Percentiles rank a stretch among this genome's conserved stretches.
These are phyloP conservation scores for Clavelina lepadiformis DNA, from an alignment of 23 tunicate species.

Conservation along the genomic window DNA sequence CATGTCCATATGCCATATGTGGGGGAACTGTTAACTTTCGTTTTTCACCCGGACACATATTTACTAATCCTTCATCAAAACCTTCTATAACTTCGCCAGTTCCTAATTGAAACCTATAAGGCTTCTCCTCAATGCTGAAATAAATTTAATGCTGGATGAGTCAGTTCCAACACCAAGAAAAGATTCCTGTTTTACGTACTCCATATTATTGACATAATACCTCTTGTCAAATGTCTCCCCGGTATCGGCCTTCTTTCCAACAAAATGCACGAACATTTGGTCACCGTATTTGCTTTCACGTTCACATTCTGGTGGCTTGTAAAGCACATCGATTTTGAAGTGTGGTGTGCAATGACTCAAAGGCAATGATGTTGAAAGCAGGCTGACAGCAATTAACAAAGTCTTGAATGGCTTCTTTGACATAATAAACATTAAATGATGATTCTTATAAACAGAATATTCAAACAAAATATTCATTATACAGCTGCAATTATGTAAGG, in stretches of 20 bases:
- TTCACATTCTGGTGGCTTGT: conserved; percentile 69
- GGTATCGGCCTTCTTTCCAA: conserved; percentile 58
- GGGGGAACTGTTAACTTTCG: conserved; percentile 86
- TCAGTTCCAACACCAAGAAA: no score
- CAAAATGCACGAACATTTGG: conserved; percentile 88
- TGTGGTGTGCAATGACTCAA: conserved; percentile 26
- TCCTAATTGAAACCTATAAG: conserved; percentile 94
- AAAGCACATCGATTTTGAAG: conserved; percentile 66
- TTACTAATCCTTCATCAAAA: conserved; percentile 85
- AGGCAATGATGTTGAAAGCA: no score
- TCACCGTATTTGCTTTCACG: conserved; percentile 83
- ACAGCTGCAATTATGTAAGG: no score
- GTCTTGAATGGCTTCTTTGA: no score
- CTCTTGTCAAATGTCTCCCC: conserved; percentile 84
- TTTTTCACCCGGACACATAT: conserved; percentile 98
- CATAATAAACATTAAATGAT: no score
- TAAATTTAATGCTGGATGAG: no score
- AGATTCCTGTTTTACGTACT: background rate
- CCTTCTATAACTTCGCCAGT: conserved; percentile 98
- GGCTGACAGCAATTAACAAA: no score
- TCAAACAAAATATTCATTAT: no score
- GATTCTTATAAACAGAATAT: no score
- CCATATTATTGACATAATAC: background rate
- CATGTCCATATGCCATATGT: conserved; percentile 87
- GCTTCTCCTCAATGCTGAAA: conserved; percentile 73